Evolutionary conservation across 2,888 invertebrate genomes (phyloP).

Genomic region (Lasioglossum zephyrum): DNA sequence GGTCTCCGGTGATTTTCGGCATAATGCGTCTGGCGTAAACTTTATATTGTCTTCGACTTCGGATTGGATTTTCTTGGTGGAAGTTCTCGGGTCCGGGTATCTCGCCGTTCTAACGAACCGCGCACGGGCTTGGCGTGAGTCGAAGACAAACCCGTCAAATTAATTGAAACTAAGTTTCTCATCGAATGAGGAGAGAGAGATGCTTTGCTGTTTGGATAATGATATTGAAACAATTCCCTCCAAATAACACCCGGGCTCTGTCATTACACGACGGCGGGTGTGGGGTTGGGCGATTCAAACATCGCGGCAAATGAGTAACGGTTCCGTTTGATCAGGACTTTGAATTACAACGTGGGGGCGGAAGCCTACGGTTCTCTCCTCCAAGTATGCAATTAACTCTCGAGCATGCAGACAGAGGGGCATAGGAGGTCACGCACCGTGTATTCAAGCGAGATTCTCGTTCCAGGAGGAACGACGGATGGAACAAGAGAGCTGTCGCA

Average conservation of each 20-base stretch:
- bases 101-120: not conserved
- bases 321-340: slow-evolving; percentile 16
- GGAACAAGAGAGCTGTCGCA: slow-evolving; percentile 88
- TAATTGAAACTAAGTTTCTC: slow-evolving; percentile 16
- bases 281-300: not conserved
- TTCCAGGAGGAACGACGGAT: slow-evolving; percentile 87
- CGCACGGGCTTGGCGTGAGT: not conserved
- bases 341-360: not conserved
- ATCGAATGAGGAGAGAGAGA: not conserved
- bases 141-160: slow-evolving; percentile 7
- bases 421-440: not conserved
- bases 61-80: not conserved
- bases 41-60: not conserved
- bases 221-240: slow-evolving; percentile 16
- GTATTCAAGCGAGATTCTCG: slow-evolving; percentile 38
- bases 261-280: not conserved
- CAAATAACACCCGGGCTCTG: slow-evolving; percentile 5
- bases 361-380: not conserved
- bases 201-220: not conserved
- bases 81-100: not conserved
- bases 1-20: not conserved
- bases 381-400: slow-evolving; percentile 23
- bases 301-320: slow-evolving; percentile 8
- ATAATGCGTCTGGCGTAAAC: not conserved
- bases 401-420: not conserved